Percentiles rank a stretch among this genome's conserved stretches.
phyloP scores from a whole-genome alignment of 2,797 vertebrate genomes.

The Atherinosoma microstoma region DNA sequence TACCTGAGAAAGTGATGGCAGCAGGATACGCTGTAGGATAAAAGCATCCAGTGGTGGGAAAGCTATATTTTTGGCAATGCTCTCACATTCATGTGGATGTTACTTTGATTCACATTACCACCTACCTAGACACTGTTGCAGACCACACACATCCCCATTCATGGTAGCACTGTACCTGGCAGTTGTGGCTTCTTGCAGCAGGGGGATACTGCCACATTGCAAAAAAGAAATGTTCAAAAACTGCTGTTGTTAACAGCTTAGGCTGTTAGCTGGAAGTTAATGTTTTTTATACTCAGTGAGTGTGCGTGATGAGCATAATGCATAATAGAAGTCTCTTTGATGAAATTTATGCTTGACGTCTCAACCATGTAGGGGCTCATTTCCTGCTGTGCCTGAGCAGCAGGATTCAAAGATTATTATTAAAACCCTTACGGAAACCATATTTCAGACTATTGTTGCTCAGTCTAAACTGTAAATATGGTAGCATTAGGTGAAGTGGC shows the following conservation, averaged over 20 bases:
- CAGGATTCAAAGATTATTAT: conserved; percentile 1
- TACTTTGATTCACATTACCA: conserved; percentile 11
- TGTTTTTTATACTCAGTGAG: background rate
- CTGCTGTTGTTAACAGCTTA: conserved; percentile 1
- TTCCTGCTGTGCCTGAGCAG: background rate
- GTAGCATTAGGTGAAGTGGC: background rate
- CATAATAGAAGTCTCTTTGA: conserved; percentile 10
- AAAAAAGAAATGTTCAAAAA: background rate
- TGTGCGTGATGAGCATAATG: conserved; percentile 1
- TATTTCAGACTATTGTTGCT: background rate
- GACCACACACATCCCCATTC: background rate
- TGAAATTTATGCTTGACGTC: conserved; percentile 9
- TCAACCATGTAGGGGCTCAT: background rate
- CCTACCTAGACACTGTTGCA: background rate
- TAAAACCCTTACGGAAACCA: background rate
- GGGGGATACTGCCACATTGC: background rate
- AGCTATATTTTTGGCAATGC: background rate
- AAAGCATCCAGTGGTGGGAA: background rate
- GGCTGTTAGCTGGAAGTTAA: background rate
- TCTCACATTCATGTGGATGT: conserved; percentile 4
- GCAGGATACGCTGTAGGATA: background rate
- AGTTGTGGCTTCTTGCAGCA: background rate
- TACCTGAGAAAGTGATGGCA: background rate
- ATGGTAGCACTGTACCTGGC: background rate
- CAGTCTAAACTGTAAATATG: conserved; percentile 1